Evolutionary conservation across 2,888 invertebrate species (phyloP), one percentile per base, ranked within the genome.

Genomic region (Macrophya annulata): DNA sequence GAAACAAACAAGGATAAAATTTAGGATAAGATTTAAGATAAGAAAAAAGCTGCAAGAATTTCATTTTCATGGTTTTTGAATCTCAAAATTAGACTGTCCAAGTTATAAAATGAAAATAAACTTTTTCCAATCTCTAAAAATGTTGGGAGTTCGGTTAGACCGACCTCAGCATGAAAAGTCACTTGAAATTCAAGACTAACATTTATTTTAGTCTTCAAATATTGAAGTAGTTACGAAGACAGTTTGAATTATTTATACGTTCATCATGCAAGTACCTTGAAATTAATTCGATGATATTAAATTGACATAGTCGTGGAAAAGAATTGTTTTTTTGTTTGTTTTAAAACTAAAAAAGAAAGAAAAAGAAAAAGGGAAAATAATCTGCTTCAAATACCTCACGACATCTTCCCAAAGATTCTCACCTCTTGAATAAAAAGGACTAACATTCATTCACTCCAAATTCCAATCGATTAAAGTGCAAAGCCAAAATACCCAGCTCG

Each of bases 171-270:
- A 74, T 45, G 31, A 25, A 51, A 31, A 51, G 51, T 51, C 31
- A 51, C 77, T 55, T 55, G 17, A 55, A 77, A 77, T 77, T 55
- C 37, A 51, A 77, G 31, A 77, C 77, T 17, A 77, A 55, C 37
- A 77, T 77, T 51, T 9, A 76, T 51, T 76, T 15, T 15, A 4
- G 10, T 51, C n/a, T 77, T 77, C 37, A 74, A 77, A 77, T 77
- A 55, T 37, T 77, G 55, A 37, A 55, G 9, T 17, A 51, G 55
- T 77, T 77, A 25, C 17, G 2, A 1, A 37, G 31, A n/a, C n/a
- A 40, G 77, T 55, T 31, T 77, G 55, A 77, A 55, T 77, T 77
- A 77, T 77, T 51, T 55, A 31, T 55, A 31, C 31, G 48, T 77
- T 77, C 77, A 77, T 48, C 77, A 51, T 51, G 77, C 37, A 25